A percentile compares a stretch with the other conserved stretches of the same genome.
These are phyloP conservation scores for Centruroides sculpturatus DNA, from an alignment of 1,140 invertebrate species.

Conservation along the genomic window DNA sequence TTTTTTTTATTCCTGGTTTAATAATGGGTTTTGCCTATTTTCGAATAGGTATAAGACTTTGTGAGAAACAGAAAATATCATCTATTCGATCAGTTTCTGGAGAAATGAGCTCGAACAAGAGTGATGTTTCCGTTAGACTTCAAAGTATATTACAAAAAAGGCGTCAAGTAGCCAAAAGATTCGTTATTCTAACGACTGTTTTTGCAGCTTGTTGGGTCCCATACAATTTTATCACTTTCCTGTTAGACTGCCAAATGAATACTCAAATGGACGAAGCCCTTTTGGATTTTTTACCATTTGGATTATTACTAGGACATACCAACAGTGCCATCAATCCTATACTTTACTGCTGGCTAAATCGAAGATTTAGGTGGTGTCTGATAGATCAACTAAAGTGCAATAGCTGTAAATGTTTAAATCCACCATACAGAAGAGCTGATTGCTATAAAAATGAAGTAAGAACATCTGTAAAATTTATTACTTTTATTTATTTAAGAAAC, in stretches of 20 bases:
- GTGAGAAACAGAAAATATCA: conserved; percentile 23
- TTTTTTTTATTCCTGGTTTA: conserved; percentile 55
- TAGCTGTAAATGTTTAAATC: no score
- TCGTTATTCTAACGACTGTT: conserved; percentile 51
- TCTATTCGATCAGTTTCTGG: not conserved
- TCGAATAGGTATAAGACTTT: conserved; percentile 51
- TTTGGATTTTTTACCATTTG: conserved; percentile 29
- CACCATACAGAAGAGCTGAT: no score
- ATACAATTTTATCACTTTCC: conserved; percentile 49
- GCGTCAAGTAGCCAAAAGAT: conserved; percentile 52
- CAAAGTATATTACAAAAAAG: conserved; percentile 43
- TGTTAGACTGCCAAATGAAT: conserved; percentile 42
- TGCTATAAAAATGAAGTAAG: no score
- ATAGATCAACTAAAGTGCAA: no score
- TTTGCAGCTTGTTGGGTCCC: conserved; percentile 68
- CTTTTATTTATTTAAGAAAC: no score
- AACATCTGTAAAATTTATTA: no score
- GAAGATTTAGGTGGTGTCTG: conserved; percentile 20
- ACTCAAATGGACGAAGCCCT: conserved; percentile 17
- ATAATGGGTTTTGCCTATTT: conserved; percentile 50
- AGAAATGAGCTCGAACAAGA: not conserved
- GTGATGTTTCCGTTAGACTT: not conserved
- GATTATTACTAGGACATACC: conserved; percentile 47
- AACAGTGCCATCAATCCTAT: conserved; percentile 31
- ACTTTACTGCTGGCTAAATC: conserved; percentile 27